Base-by-base conservation (phyloP, 2,797 vertebrate species). In the Acanthopagrus latus region DNA sequence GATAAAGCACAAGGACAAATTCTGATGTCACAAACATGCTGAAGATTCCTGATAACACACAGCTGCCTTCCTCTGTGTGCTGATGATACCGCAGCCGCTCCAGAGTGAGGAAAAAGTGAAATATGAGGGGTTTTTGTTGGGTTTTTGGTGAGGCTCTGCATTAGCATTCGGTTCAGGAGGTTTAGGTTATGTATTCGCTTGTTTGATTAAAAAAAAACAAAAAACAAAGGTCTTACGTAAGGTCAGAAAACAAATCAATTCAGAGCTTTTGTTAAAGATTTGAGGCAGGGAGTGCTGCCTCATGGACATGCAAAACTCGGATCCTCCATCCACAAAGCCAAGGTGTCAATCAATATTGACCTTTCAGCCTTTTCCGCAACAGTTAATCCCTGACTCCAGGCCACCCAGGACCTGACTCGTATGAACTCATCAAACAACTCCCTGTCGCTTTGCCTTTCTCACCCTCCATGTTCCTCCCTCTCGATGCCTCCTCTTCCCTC, bases 351-450 rank as follows among this genome's bases (percentile, higher is more conserved):
- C 92, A 93, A 89, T 91, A 85, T 56, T 91, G 93, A 93, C 93
- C 92, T 93, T 92, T 91, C 78, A 77, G 76, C 80, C 72, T 90
- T 88, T 91, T 87, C 60, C 64, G 64, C 73, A 54, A 67, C 72
- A 67, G 85, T 86, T 90, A 88, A 91, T 91, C 89, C 84, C 70
- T 83, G 89, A 82, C 82, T 91, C 76, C 71, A 62, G 74, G 81
- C 80, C 91, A 87, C 87, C 68, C 82, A 86, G 83, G 87, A 90
- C 87, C 81, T 89, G 80, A 87, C 86, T 84, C 57, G 5, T 73
- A 80, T 92, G 82, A 91, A 86, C 87, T 90, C 89, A 91, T 94
- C 92, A 91, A 91, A 88, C 81, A 87, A 50, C 85, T 83, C 79
- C 71, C 85, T 59, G 58, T 86, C 52, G 51, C 68, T 76, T 77